phyloP scores from a whole-genome alignment of 2,888 invertebrate species.

The Lypha dubia region DNA sequence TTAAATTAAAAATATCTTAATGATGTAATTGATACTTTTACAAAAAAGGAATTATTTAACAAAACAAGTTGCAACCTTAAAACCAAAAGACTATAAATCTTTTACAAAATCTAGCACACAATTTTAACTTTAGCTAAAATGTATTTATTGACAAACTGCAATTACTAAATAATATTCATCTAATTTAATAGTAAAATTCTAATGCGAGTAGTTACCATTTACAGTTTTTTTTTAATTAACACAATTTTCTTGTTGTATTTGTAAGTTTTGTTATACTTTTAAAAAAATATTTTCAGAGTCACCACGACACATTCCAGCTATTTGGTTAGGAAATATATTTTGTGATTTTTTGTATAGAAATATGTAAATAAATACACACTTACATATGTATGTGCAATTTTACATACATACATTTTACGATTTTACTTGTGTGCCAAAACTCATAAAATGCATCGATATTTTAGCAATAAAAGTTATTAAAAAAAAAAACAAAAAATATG shows the following conservation, averaged over 20 bases:
- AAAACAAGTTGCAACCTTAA: conserved; percentile 39
- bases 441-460: not conserved
- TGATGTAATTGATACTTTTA: conserved; percentile 2
- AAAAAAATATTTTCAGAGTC: conserved; percentile 52
- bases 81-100: conserved; percentile 15
- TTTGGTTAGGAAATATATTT: not conserved
- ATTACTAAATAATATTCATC: not conserved
- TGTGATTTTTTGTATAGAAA: no score
- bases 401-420: not conserved
- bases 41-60: conserved; percentile 24
- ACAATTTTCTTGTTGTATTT: conserved; percentile 17
- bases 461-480: conserved; percentile 8
- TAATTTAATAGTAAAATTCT: not conserved
- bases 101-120: conserved; percentile 14
- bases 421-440: conserved; percentile 17
- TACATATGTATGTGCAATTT: no score
- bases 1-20: not conserved
- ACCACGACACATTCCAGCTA: conserved; percentile 36
- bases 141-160: not conserved
- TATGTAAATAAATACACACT: no score
- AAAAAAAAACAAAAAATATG: not conserved
- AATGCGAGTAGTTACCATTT: no score
- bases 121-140: not conserved
- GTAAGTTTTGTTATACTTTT: not conserved
- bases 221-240: no score